phyloP scores from a whole-genome alignment of 2,888 invertebrate species.

The Tricholauxania praeusta region DNA sequence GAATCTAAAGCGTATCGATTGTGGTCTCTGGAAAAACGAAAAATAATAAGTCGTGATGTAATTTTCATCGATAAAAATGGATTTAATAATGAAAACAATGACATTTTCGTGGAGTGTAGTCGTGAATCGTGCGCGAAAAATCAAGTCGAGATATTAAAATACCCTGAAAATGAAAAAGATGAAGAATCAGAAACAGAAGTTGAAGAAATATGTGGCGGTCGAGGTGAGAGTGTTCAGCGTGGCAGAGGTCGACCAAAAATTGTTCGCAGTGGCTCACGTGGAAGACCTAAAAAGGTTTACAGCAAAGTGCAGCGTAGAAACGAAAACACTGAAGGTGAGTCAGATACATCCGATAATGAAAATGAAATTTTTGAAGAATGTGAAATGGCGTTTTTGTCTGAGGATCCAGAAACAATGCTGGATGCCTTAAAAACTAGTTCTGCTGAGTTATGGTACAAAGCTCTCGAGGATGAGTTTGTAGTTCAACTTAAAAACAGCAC shows the following conservation, averaged over 20 bases:
- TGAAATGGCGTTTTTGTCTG: not conserved
- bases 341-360: not conserved
- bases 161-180: not conserved
- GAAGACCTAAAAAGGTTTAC: not conserved
- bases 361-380: constrained; percentile 1
- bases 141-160: too few relatives aligned
- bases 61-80: too few relatives aligned
- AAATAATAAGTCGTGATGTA: too few relatives aligned
- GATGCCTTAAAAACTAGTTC: not conserved
- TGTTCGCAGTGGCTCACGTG: too few relatives aligned
- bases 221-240: not conserved
- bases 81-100: not conserved
- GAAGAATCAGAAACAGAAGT: not conserved
- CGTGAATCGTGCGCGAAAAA: too few relatives aligned
- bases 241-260: too few relatives aligned
- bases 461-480: not conserved
- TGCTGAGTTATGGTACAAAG: too few relatives aligned
- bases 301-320: constrained; percentile 33
- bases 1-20: too few relatives aligned
- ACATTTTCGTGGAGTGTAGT: not conserved
- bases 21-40: too few relatives aligned
- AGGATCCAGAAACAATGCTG: not conserved
- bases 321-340: too few relatives aligned
- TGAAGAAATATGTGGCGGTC: not conserved
- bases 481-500: not conserved